Conservation (phyloP, 53 echinoderm and acorn worm genomes). For the Crossaster papposus region DNA sequence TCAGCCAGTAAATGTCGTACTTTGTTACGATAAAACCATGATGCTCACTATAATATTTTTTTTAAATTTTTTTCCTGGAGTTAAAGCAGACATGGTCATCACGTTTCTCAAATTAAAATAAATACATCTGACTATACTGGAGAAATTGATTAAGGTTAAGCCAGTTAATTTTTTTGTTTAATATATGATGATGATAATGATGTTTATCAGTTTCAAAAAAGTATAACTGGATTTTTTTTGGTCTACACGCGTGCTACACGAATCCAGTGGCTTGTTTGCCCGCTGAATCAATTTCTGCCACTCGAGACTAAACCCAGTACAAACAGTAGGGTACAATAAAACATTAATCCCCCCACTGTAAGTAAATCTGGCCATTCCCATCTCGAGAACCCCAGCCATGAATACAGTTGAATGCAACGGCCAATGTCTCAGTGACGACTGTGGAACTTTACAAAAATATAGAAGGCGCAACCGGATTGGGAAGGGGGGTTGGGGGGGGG, state of each 20-base stretch:
- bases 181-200: too few relatives aligned
- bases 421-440: constrained; percentile 8
- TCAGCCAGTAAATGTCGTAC: too few relatives aligned
- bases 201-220: too few relatives aligned
- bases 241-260: background rate
- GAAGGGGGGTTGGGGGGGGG: too few relatives aligned
- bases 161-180: too few relatives aligned
- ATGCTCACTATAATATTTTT: too few relatives aligned
- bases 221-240: background rate
- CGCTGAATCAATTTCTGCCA: background rate
- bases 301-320: background rate
- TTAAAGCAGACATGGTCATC: too few relatives aligned
- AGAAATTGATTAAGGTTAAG: too few relatives aligned
- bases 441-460: background rate
- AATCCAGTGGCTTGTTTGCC: background rate
- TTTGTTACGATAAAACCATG: too few relatives aligned
- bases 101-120: too few relatives aligned
- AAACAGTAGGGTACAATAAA: constrained; percentile 47
- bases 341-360: constrained; percentile 48
- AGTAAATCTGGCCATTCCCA: constrained; percentile 41
- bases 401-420: constrained; percentile 36
- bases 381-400: constrained; percentile 15
- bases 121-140: too few relatives aligned
- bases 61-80: too few relatives aligned
- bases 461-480: constrained; percentile 52